phyloP scores from a whole-genome alignment of 1,140 invertebrate species.

The Drosophila grimshawi region DNA sequence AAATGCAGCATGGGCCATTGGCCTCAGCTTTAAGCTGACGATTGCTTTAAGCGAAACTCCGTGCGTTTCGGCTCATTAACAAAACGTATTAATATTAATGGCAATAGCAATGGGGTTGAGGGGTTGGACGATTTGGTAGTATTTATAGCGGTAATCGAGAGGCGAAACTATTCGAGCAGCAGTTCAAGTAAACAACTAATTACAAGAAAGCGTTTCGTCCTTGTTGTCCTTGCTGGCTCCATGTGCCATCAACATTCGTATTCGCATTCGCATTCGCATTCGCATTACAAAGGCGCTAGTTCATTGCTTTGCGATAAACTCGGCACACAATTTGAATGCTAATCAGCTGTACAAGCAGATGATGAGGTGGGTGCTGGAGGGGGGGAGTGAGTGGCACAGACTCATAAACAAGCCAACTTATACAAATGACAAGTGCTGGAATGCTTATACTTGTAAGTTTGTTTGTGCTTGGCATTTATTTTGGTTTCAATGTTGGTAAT shows the following conservation, averaged over 20 bases:
- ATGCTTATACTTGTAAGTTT: neutral
- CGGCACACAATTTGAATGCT: constrained; percentile 82
- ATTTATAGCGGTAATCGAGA: constrained; percentile 65
- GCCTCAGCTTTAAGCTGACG: constrained; percentile 42
- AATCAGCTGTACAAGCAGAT: constrained; percentile 51
- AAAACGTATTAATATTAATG: constrained; percentile 46
- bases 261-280: constrained; percentile 25
- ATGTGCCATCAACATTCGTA: neutral
- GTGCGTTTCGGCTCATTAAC: constrained; percentile 59
- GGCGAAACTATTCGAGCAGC: constrained; percentile 36
- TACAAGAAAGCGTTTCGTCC: constrained; percentile 47
- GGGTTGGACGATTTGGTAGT: constrained; percentile 40
- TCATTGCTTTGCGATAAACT: constrained; percentile 82
- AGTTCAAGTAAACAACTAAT: constrained; percentile 80
- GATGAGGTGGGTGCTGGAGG: neutral
- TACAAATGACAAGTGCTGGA: constrained; percentile 6
- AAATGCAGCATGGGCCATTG: constrained; percentile 70
- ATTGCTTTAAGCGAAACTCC: neutral
- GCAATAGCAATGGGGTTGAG: constrained; percentile 19
- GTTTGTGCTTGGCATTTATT: constrained; percentile 60
- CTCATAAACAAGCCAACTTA: constrained; percentile 54
- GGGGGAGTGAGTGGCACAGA: neutral
- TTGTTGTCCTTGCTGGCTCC: constrained; percentile 34
- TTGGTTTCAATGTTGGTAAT: constrained; percentile 43
- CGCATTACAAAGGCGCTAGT: constrained; percentile 76